These are phyloP conservation scores for Chelonus insularis DNA, from an alignment of 1,140 invertebrate genomes.

Conservation along the genomic window DNA sequence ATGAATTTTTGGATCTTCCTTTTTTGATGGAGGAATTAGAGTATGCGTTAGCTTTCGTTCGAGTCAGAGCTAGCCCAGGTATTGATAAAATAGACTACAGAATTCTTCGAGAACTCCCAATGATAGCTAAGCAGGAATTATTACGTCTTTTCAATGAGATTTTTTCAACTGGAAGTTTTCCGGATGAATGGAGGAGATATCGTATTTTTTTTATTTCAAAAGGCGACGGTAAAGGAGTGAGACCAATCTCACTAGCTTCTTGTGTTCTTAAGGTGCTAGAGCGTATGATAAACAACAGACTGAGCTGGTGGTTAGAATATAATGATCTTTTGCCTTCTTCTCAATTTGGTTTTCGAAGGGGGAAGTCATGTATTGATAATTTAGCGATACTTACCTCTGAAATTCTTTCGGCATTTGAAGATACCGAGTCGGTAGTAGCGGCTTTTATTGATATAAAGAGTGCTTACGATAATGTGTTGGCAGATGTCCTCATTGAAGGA, in stretches of 20 bases:
- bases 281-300: slow-evolving; percentile 20
- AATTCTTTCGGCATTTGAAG: neutral
- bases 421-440: neutral
- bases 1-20: neutral
- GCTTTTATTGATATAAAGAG: slow-evolving; percentile 14
- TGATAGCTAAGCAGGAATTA: no score
- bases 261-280: slow-evolving; percentile 25
- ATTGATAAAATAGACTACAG: slow-evolving; percentile 30
- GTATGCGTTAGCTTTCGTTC: neutral
- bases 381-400: slow-evolving; percentile 3
- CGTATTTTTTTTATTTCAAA: slow-evolving; percentile 36
- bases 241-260: slow-evolving; percentile 32
- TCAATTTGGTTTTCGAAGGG: slow-evolving; percentile 23
- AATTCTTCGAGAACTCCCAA: neutral
- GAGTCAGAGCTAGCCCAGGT: slow-evolving; percentile 14
- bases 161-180: slow-evolving; percentile 20
- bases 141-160: slow-evolving; percentile 30
- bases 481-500: slow-evolving; percentile 10
- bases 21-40: neutral
- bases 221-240: slow-evolving; percentile 27
- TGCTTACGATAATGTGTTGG: slow-evolving; percentile 24
- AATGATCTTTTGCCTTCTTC: neutral
- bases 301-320: slow-evolving; percentile 13
- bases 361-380: slow-evolving; percentile 22
- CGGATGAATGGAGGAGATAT: slow-evolving; percentile 30